Evolutionary conservation across 2,888 invertebrate genomes (phyloP), one percentile per base, ranked within the genome.

Genomic region (Galerucella nymphaeae): DNA sequence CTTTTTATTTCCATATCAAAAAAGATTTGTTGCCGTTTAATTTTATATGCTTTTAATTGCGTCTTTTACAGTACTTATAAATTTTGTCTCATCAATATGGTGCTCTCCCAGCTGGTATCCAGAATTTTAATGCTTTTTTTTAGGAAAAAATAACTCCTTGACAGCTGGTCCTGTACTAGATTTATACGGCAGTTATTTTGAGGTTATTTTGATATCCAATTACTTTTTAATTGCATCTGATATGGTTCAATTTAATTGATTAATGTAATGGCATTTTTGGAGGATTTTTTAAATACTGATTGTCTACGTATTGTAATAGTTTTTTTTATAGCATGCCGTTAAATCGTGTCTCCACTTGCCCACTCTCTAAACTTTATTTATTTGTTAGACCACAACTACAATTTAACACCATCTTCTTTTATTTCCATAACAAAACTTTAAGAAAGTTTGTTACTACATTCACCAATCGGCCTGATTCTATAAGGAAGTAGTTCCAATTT

Each of bases 1-100:
- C 71, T 66, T 69, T 70, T 71, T 75, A 76, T 75, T 74, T 76
- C 73, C 75, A 66, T 77, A 72, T 20, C 69, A 42, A 45, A 65
- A 63, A 70, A 77, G 76, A 79, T 79, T 79, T 79, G 78, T 78
- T 77, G 73, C 78, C 72, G 74, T 75, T 76, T 78, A 75, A 76
- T 79, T 78, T 80, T 76, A 78, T 80, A 74, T 75, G 70, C 64
- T 75, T 72, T 79, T 79, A 81, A 81, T 81, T 78, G 76, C 77
- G 41, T 68, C 61, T 77, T 80, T 81, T 75, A 81, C 78, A 71
- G 74, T 74, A 67, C 70, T 61, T 78, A 79, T 80, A 80, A 80
- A 80, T 80, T 79, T 78, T 74, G 63, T 68, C 65, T 64, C 65
- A 53, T 67, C 77, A 75, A 79, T 80, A 79, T 76, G 78, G 76